Conservation (phyloP, 2,888 invertebrate genomes). For the Leucophenga montana region DNA sequence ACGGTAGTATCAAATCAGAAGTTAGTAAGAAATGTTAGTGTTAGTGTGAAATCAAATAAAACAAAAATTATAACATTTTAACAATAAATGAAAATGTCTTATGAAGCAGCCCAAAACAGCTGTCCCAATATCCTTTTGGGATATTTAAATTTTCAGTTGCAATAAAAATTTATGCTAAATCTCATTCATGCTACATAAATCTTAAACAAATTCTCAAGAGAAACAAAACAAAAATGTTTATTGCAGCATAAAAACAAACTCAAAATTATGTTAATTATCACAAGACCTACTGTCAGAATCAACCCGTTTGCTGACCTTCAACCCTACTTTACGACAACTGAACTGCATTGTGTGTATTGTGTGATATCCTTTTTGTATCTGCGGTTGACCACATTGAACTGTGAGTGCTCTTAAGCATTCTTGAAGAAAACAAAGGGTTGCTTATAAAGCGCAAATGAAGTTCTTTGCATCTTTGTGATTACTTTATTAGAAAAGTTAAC, state of each 20-base stretch:
- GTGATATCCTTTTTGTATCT: conserved; percentile 43
- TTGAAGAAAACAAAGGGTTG: conserved; percentile 43
- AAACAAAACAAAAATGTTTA: conserved; percentile 52
- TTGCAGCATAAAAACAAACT: conserved; percentile 56
- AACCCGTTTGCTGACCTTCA: conserved; percentile 54
- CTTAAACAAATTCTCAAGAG: conserved; percentile 45
- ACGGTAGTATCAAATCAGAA: too few species aligned
- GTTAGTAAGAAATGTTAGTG: too few species aligned
- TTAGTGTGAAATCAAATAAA: too few species aligned
- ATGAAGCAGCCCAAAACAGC: too few species aligned
- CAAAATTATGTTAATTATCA: conserved; percentile 29
- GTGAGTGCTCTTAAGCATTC: neutral
- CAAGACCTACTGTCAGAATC: too few species aligned
- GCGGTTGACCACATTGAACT: conserved; percentile 66
- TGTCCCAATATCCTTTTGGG: too few species aligned
- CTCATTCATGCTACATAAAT: conserved; percentile 56
- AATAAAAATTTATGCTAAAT: neutral
- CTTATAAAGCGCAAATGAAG: neutral
- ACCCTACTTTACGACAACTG: conserved; percentile 46
- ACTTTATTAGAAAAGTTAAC: conserved; percentile 57
- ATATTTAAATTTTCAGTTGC: too few species aligned
- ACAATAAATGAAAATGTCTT: too few species aligned
- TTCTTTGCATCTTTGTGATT: conserved; percentile 42
- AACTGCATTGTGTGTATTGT: neutral
- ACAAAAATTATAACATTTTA: too few species aligned